These are phyloP conservation scores for Hypomecis atomaria DNA, from an alignment of 2,888 invertebrate genomes.

Conservation along the genomic window DNA sequence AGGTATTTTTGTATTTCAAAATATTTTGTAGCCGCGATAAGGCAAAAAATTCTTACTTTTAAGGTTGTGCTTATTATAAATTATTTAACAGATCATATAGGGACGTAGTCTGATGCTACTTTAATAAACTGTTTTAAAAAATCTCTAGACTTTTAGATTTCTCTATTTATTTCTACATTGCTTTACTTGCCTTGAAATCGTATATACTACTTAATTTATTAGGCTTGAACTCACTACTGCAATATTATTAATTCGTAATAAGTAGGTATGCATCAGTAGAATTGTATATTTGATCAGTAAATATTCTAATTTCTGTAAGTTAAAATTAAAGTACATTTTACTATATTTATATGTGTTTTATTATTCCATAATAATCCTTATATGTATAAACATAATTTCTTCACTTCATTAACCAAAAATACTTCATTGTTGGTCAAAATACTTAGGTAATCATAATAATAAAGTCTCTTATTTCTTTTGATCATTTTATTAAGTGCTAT, in stretches of 20 bases:
- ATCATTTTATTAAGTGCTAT: neutral
- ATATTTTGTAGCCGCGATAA: conserved; percentile 1
- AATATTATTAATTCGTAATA: neutral
- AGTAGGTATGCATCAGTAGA: neutral
- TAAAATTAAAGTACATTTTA: neutral
- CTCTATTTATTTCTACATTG: neutral
- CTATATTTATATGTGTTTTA: conserved; percentile 9
- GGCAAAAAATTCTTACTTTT: neutral
- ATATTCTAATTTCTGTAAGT: neutral
- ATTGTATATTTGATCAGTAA: neutral
- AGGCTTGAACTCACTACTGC: neutral
- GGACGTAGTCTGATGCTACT: neutral
- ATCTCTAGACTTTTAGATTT: neutral
- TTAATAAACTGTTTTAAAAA: neutral
- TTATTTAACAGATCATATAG: neutral
- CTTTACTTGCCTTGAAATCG: neutral
- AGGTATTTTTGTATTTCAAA: conserved; percentile 13
- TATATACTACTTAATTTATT: neutral
- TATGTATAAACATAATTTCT: too few relatives aligned
- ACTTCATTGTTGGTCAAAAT: too few relatives aligned
- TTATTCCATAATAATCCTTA: neutral
- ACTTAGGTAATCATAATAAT: neutral
- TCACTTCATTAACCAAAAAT: too few relatives aligned
- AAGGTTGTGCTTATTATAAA: neutral
- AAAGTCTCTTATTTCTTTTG: neutral